Conservation (phyloP, 1,140 invertebrate genomes). For the Choristoneura fumiferana region DNA sequence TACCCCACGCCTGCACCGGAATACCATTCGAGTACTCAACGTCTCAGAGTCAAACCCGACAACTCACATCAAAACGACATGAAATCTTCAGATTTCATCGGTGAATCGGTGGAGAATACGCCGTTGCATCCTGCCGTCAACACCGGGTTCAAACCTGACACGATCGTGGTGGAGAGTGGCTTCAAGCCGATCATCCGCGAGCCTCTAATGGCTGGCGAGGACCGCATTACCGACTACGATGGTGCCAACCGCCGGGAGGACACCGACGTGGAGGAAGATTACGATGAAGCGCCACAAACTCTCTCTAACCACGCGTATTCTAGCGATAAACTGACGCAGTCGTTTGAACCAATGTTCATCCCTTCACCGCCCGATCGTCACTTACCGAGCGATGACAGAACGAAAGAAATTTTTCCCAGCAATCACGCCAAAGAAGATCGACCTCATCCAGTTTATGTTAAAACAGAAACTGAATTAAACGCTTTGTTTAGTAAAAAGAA, state of each 20-base stretch:
- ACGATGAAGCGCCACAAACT: slow-evolving; percentile 69
- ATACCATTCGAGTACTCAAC: slow-evolving; percentile 34
- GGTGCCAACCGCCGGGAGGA: slow-evolving; percentile 76
- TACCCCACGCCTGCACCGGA: slow-evolving; percentile 37
- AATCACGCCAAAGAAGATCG: slow-evolving; percentile 72
- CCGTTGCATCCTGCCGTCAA: slow-evolving; percentile 79
- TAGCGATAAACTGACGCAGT: slow-evolving; percentile 77
- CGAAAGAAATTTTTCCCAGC: slow-evolving; percentile 63
- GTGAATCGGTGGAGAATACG: slow-evolving; percentile 56
- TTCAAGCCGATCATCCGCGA: slow-evolving; percentile 89
- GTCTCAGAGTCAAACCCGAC: slow-evolving; percentile 29
- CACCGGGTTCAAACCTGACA: slow-evolving; percentile 88
- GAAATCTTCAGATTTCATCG: slow-evolving; percentile 77
- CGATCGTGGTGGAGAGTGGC: slow-evolving; percentile 89
- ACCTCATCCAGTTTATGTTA: slow-evolving; percentile 69
- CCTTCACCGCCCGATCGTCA: slow-evolving; percentile 82
- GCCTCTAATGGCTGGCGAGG: slow-evolving; percentile 74
- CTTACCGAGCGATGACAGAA: slow-evolving; percentile 63
- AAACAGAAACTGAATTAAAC: slow-evolving; percentile 57
- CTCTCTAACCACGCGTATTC: slow-evolving; percentile 70
- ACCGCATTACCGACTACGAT: slow-evolving; percentile 73
- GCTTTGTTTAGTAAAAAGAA: slow-evolving; percentile 62
- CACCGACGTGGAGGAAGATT: slow-evolving; percentile 74
- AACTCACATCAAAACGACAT: slow-evolving; percentile 48
- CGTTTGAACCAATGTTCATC: slow-evolving; percentile 87